phyloP scores from a whole-genome alignment of 2,888 invertebrate genomes.

The Melieria crassipennis region DNA sequence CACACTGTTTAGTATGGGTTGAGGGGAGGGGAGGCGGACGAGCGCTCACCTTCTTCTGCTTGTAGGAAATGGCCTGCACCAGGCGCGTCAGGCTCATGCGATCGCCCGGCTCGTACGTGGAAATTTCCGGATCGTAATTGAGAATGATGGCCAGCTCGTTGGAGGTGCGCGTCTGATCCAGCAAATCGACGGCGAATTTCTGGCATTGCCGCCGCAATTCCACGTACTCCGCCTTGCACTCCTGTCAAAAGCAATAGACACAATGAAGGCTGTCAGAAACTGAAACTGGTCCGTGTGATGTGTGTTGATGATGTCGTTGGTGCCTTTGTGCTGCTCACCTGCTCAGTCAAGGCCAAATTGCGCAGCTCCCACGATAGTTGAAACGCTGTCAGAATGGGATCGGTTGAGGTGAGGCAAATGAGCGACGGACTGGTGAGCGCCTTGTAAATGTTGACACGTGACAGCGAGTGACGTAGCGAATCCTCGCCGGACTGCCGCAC shows the following conservation, averaged over 20 bases:
- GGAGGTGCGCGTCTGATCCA: slow-evolving; percentile 92
- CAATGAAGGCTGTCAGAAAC: not conserved
- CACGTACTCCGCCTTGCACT: slow-evolving; percentile 90
- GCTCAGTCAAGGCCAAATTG: slow-evolving; percentile 88
- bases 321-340: slow-evolving; percentile 62
- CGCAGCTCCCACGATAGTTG: slow-evolving; percentile 94
- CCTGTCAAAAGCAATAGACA: slow-evolving; percentile 66
- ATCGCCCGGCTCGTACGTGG: slow-evolving; percentile 79
- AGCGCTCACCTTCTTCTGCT: slow-evolving; percentile 87
- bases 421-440: slow-evolving; percentile 93
- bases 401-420: slow-evolving; percentile 90
- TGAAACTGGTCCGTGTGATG: not conserved
- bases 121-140: slow-evolving; percentile 85
- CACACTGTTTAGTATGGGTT: not conserved
- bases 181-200: slow-evolving; percentile 88
- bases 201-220: slow-evolving; percentile 87
- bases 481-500: slow-evolving; percentile 78
- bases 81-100: slow-evolving; percentile 86
- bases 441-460: slow-evolving; percentile 91
- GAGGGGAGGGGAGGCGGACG: not conserved
- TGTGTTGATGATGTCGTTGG: not conserved
- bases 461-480: slow-evolving; percentile 83
- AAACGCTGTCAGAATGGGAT: slow-evolving; percentile 94
- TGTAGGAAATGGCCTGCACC: slow-evolving; percentile 90
- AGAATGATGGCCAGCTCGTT: slow-evolving; percentile 92